phyloP scores from a whole-genome alignment of 2,797 vertebrate species.

The Pseudopleuronectes americanus region DNA sequence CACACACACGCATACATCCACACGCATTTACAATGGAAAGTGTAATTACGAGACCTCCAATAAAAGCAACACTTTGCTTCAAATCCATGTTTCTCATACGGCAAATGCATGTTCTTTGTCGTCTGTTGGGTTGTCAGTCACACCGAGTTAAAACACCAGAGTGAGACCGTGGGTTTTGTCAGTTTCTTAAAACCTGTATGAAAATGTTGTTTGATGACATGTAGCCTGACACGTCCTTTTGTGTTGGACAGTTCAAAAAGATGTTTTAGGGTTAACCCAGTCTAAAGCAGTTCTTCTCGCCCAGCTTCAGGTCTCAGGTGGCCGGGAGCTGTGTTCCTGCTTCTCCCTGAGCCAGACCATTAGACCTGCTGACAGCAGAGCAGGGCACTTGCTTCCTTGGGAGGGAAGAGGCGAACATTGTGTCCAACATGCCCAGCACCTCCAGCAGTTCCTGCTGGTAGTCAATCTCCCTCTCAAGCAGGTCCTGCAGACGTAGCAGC shows the following conservation, averaged over 20 bases:
- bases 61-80: conserved; percentile 36
- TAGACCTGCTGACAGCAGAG: conserved; percentile 68
- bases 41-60: conserved; percentile 38
- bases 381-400: conserved; percentile 78
- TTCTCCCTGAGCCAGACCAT: conserved; percentile 67
- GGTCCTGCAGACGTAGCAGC: conserved; percentile 89
- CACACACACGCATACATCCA: neutral
- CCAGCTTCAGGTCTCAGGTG: conserved; percentile 54
- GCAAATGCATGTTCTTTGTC: conserved; percentile 35
- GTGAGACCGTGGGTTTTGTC: conserved; percentile 10
- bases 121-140: conserved; percentile 22
- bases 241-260: conserved; percentile 28
- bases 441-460: conserved; percentile 93
- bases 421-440: conserved; percentile 97
- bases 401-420: conserved; percentile 90
- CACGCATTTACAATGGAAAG: conserved; percentile 35
- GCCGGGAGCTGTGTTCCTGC: conserved; percentile 62
- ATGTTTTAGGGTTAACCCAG: conserved; percentile 28
- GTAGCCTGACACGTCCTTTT: conserved; percentile 14
- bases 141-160: conserved; percentile 29
- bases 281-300: conserved; percentile 6
- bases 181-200: conserved; percentile 47
- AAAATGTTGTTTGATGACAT: conserved; percentile 41
- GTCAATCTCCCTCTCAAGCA: conserved; percentile 90
- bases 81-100: conserved; percentile 31